phyloP scores from a whole-genome alignment of 2,113 vertebrate genomes.

The Sula dactylatra region DNA sequence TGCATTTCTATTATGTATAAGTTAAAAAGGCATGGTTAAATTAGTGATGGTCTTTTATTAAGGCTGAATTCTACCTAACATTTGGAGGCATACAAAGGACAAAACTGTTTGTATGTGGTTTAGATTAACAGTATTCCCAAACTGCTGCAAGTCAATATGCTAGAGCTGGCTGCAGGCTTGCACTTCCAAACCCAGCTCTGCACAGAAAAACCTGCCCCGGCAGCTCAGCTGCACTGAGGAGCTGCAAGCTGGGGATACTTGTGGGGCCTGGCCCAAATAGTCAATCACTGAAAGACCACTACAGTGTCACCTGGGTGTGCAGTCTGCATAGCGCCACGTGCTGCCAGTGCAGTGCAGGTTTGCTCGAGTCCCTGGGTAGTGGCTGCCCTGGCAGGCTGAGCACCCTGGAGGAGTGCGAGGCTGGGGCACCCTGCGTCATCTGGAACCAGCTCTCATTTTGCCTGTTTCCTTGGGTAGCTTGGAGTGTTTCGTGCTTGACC shows the following conservation, averaged over 20 bases:
- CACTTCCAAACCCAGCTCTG: neutral
- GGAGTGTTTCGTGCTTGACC: neutral
- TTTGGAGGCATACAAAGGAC: neutral
- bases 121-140: neutral
- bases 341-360: neutral
- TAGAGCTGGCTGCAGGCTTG: neutral
- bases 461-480: neutral
- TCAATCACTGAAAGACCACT: rapidly evolving
- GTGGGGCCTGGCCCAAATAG: neutral
- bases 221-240: rapidly evolving
- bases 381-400: too few relatives aligned
- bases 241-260: neutral
- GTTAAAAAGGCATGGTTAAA: neutral
- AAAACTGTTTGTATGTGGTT: neutral
- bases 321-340: rapidly evolving
- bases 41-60: neutral
- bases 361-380: rapidly evolving
- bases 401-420: neutral
- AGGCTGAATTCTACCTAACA: neutral
- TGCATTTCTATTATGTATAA: neutral
- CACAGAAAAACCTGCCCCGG: neutral
- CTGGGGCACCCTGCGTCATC: rapidly evolving
- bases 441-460: neutral
- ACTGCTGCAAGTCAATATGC: neutral
- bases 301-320: neutral